Conservation (phyloP, 2,797 vertebrate species). For the Crocodylus rhombifer region DNA sequence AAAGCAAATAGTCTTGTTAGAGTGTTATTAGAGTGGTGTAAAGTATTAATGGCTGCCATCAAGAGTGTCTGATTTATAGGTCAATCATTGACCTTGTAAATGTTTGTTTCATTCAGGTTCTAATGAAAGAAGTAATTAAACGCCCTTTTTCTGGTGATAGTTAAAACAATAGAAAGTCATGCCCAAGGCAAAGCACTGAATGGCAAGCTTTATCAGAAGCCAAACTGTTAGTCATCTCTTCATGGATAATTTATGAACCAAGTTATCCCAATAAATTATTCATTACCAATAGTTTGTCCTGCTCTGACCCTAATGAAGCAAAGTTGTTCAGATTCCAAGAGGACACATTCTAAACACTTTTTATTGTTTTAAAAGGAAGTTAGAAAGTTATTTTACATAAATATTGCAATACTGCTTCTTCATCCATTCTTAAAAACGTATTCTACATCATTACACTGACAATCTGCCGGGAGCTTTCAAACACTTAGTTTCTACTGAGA, state of each 20-base stretch:
- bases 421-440: not conserved
- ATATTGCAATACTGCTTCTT: not conserved
- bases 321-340: not conserved
- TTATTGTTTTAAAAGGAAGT: not conserved
- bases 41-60: not conserved
- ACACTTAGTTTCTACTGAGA: not conserved
- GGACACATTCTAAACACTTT: not conserved
- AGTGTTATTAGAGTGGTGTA: not conserved
- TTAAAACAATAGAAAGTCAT: not conserved
- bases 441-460: not conserved
- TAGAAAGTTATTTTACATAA: fast-evolving
- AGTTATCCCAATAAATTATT: not conserved
- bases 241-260: not conserved
- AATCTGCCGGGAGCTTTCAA: not conserved
- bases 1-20: not conserved
- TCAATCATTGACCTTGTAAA: not conserved
- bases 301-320: not conserved
- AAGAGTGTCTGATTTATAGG: not conserved
- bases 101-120: not conserved
- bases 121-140: not conserved
- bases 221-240: not conserved
- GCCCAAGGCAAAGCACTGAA: not conserved
- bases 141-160: not conserved
- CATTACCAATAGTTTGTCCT: not conserved
- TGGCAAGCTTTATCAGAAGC: not conserved